Conservation (phyloP, 2,797 vertebrate genomes). For the Hyperoplus immaculatus region DNA sequence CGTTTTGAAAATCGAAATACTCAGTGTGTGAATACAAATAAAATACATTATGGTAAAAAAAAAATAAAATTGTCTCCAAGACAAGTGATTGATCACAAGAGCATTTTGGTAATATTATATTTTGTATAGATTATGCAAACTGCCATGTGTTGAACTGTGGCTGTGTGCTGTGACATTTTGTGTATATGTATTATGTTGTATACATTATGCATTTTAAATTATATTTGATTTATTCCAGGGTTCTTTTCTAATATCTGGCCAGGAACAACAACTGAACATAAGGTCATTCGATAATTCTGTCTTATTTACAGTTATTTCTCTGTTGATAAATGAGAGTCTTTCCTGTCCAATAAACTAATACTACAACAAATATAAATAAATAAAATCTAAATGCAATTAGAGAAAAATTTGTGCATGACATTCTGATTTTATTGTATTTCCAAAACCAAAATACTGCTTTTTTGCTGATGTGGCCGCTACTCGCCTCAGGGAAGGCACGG, state of each 20-base stretch:
- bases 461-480: slow-evolving; percentile 66
- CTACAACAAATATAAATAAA: slow-evolving; percentile 9
- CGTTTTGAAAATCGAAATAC: background rate
- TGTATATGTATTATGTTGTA: background rate
- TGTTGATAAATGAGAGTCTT: background rate
- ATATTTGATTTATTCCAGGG: background rate
- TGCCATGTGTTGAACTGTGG: background rate
- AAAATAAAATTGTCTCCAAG: background rate
- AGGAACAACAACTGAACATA: slow-evolving; percentile 1
- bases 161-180: background rate
- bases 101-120: background rate
- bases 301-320: background rate
- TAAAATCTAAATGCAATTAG: slow-evolving; percentile 15
- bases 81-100: too few species aligned
- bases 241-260: slow-evolving; percentile 4
- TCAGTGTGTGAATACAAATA: background rate
- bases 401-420: slow-evolving; percentile 20
- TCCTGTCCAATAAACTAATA: slow-evolving; percentile 1
- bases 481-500: slow-evolving; percentile 55
- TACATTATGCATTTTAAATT: background rate
- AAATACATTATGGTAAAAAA: background rate
- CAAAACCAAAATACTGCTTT: slow-evolving; percentile 46
- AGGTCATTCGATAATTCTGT: background rate
- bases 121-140: background rate
- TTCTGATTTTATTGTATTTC: slow-evolving; percentile 23